These are phyloP conservation scores for Nudaria mundana DNA, from an alignment of 2,888 invertebrate genomes.

Conservation along the genomic window DNA sequence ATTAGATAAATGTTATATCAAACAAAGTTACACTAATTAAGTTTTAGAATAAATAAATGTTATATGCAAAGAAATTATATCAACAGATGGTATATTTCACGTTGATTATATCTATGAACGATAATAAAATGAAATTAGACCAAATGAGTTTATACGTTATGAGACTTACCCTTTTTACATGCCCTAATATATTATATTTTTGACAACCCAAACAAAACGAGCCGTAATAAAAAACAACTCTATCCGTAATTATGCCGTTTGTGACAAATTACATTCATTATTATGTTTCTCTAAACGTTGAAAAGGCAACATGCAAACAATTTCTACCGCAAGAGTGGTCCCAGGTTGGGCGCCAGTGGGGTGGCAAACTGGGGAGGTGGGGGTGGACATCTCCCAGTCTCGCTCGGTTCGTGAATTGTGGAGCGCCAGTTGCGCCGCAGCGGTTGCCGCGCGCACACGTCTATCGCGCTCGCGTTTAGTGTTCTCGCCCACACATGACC, in stretches of 20 bases:
- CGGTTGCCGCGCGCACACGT: slow-evolving; percentile 55
- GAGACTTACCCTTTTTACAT: too few relatives aligned
- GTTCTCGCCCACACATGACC: slow-evolving; percentile 50
- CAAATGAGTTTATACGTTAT: too few relatives aligned
- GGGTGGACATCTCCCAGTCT: slow-evolving; percentile 41
- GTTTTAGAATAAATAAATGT: too few relatives aligned
- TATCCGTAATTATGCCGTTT: background rate
- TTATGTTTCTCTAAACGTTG: background rate
- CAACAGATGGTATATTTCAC: too few relatives aligned
- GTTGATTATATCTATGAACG: too few relatives aligned
- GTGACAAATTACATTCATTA: slow-evolving; percentile 1
- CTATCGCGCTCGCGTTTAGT: slow-evolving; percentile 40
- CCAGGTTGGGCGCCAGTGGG: slow-evolving; percentile 67
- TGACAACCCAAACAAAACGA: too few relatives aligned
- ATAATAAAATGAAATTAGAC: too few relatives aligned
- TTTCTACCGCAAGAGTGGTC: slow-evolving; percentile 33
- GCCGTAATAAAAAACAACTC: too few relatives aligned
- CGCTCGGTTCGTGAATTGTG: slow-evolving; percentile 5
- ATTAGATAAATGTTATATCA: too few relatives aligned
- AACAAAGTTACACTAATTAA: too few relatives aligned
- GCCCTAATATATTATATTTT: too few relatives aligned
- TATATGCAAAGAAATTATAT: too few relatives aligned
- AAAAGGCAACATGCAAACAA: slow-evolving; percentile 17
- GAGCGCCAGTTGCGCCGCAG: slow-evolving; percentile 68
- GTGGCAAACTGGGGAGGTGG: slow-evolving; percentile 31